These are phyloP conservation scores for Caprella mutica DNA, from an alignment of 2,888 invertebrate species.

Conservation along the genomic window DNA sequence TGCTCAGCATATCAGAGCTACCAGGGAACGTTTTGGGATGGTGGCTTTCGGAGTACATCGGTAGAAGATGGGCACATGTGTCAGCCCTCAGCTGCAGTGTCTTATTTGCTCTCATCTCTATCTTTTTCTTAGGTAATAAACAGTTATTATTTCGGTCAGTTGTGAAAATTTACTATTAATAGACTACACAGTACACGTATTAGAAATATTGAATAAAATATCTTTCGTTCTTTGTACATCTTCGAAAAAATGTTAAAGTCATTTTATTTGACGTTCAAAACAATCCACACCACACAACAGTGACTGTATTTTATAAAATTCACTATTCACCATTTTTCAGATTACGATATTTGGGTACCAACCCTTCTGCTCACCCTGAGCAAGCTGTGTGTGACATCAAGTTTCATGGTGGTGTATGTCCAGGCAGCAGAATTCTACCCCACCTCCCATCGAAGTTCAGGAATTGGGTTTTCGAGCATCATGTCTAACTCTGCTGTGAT, in stretches of 20 bases:
- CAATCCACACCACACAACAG: no score
- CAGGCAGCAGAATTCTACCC: slow-evolving; percentile 56
- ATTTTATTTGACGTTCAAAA: no score
- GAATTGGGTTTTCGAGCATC: slow-evolving; percentile 51
- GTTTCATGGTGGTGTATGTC: slow-evolving; percentile 50
- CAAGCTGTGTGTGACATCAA: slow-evolving; percentile 42
- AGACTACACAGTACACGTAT: neutral
- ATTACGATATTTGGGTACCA: slow-evolving; percentile 21
- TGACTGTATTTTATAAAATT: no score
- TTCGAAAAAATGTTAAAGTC: no score
- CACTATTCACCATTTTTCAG: no score
- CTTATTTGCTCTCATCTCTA: slow-evolving; percentile 9
- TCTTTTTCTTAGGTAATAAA: slow-evolving; percentile 10
- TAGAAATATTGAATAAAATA: neutral
- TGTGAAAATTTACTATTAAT: neutral
- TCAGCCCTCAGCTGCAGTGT: slow-evolving; percentile 17
- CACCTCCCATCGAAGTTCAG: slow-evolving; percentile 54
- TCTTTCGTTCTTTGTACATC: neutral
- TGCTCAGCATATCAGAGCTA: slow-evolving; percentile 52
- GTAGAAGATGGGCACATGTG: slow-evolving; percentile 26
- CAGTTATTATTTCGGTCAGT: no score
- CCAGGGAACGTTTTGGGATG: slow-evolving; percentile 50
- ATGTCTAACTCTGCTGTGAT: slow-evolving; percentile 48
- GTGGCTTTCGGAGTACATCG: slow-evolving; percentile 20
- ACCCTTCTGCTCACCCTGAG: slow-evolving; percentile 35